These are phyloP conservation scores for Drosophila kohkoa DNA, from an alignment of 1,140 invertebrate genomes.

Conservation along the genomic window DNA sequence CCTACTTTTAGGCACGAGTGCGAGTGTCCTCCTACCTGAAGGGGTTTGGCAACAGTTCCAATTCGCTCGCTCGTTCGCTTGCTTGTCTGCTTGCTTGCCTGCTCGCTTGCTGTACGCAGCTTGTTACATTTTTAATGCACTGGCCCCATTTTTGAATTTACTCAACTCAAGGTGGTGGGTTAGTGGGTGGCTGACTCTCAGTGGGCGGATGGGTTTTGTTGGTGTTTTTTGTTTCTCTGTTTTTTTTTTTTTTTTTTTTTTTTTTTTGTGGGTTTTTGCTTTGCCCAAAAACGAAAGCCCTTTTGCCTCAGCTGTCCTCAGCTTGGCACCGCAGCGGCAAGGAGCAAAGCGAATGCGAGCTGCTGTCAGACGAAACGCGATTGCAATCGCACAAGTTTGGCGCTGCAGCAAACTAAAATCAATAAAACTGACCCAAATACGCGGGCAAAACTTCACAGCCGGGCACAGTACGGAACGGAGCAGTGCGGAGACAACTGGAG, in stretches of 20 bases:
- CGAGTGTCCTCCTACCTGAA: background rate
- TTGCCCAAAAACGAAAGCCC: conserved; percentile 24
- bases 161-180: background rate
- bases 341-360: background rate
- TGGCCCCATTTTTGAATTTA: conserved; percentile 46
- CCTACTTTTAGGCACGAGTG: conserved; percentile 37
- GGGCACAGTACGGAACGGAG: background rate
- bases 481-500: background rate
- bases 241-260: too few relatives aligned
- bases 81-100: too few relatives aligned
- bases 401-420: conserved; percentile 62
- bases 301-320: background rate
- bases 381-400: conserved; percentile 61
- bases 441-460: conserved; percentile 62
- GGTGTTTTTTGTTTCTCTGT: background rate
- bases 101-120: conserved; percentile 22
- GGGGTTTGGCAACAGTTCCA: conserved; percentile 31
- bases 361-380: conserved; percentile 57
- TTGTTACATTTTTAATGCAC: conserved; percentile 56
- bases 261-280: background rate
- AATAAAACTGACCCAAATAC: conserved; percentile 82
- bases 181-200: background rate
- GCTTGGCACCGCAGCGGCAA: background rate
- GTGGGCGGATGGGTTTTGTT: background rate
- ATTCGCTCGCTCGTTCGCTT: background rate